Conservation (phyloP, 2,113 vertebrate species). For the Ardeotis arabs region DNA sequence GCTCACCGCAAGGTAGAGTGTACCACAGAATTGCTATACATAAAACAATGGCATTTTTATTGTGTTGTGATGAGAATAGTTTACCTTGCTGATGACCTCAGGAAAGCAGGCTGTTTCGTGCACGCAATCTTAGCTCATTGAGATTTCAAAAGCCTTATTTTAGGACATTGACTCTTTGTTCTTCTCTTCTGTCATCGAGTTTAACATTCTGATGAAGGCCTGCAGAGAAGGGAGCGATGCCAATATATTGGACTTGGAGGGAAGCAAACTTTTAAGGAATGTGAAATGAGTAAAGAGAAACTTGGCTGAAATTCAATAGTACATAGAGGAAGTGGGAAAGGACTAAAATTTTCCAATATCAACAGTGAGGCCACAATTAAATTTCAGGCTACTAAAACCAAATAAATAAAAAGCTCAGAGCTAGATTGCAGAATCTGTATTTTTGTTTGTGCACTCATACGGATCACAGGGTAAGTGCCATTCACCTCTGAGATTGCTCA, state of each 20-base stretch:
- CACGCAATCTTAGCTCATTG: conserved; percentile 18
- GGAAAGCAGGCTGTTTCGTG: neutral
- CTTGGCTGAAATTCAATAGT: neutral
- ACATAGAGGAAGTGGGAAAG: neutral
- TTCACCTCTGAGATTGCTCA: neutral
- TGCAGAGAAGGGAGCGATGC: neutral
- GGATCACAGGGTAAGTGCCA: no score
- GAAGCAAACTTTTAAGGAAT: neutral
- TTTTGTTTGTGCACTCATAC: fast-evolving
- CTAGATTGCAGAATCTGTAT: fast-evolving
- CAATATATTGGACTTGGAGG: neutral
- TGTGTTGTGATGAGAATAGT: conserved; percentile 33
- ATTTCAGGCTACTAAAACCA: neutral
- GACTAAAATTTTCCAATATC: neutral
- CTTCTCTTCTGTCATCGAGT: neutral
- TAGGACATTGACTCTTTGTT: neutral
- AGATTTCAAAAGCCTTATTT: neutral
- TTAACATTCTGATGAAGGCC: neutral
- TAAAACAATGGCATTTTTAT: conserved; percentile 57
- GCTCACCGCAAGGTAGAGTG: neutral
- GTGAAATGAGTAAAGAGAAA: neutral
- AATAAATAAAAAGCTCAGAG: neutral
- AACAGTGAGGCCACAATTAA: neutral
- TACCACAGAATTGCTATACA: conserved; percentile 33
- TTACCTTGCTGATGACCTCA: conserved; percentile 45